Base-by-base conservation (phyloP, 2,113 vertebrate species). In the Oriolus oriolus region DNA sequence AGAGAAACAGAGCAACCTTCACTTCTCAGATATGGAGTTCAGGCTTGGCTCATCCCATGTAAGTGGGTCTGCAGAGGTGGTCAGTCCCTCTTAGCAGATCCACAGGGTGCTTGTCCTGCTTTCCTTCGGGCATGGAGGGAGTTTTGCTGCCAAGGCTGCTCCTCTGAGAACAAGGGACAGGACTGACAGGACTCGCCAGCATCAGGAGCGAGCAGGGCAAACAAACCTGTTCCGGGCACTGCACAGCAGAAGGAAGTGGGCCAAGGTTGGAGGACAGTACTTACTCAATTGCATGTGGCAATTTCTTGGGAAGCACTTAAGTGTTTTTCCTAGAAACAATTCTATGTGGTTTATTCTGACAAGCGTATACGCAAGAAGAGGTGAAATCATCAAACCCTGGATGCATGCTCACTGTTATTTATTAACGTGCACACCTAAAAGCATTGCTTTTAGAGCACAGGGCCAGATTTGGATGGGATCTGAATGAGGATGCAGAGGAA, bases 21-120 rank as follows among this genome's bases (percentile, higher is more conserved):
- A 1, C 49, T 75, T 12, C 74, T 59, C 31, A 2, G 10, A 26
- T 16, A 33, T 0, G 0, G 42, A 87, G 37, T 5, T 71, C 41
- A 69, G 39, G 45, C 37, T 75, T 56, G 65, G 65, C 66, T 73
- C 27, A 35, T 39, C 24, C 61, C 63, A 28, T 1, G 11, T 22
- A 11, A 64, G 65, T 7, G 49, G 13, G 26, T 37, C 69, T 78
- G 53, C 52, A 71, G 56, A 94, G 69, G 30, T n/a, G 54, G 5
- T 44, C 89, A 44, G 76, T 52, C 31, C 74, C 87, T 82, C 84
- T 33, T 37, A 41, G 65, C 49, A 97, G 52, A 64, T 42, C 37
- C 74, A 41, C 2, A 4, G 7, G 30, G n/a, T 35, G 69, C 65
- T 68, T 2, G 2, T 52, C 70, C 93, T 85, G 87, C 65, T 76